Evolutionary conservation across 2,888 invertebrate genomes (phyloP), one percentile per base, ranked within the genome.

Genomic region (Drosophila tripunctata): DNA sequence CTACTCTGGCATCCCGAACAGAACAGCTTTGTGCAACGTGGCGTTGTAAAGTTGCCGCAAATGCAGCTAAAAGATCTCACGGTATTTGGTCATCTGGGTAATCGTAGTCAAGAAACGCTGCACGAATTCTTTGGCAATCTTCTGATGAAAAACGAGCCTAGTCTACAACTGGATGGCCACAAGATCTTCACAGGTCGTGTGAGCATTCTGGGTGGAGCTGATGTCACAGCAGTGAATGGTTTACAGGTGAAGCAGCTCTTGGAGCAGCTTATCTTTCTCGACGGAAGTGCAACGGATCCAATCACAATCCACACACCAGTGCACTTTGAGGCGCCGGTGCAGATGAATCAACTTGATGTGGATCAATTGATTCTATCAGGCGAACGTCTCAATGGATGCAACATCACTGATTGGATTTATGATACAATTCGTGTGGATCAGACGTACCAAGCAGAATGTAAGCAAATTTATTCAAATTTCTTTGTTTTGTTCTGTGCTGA

Each of bases 371-470:
- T 93, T 2, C 63, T 81, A 2, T 36, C 43, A 3, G 70, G 63
- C 0, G 66, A 67, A 10, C 64, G 51, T 4, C 70, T 93, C 4
- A 90, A 87, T 73, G 92, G 91, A 1, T 90, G 92, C 52, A 84
- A 90, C 48, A 56, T 93, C 1, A 75, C 74, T 3, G 89, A 90
- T 1, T 93, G 93, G 93, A 76, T 89, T 10, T 67, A 83, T 2
- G 91, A 92, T 66, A 89, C 92, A 0, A 68, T 93, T 10, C 92
- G 92, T 63, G 84, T 92, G n/a, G 90, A 93, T 82, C 82, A 78
- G 12, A 50, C 79, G 83, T 67, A 78, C 51, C 65, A 75, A 41
- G 60, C 88, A 4, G 24, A 64, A 17, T 24, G 91, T 91, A 62
- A 70, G 77, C 1, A 8, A 5, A 10, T 3, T 27, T 5, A 19